A percentile compares a stretch with the other conserved stretches of the same genome.
phyloP scores from a whole-genome alignment of 2,888 invertebrate species.

The Rotaria sp. region DNA sequence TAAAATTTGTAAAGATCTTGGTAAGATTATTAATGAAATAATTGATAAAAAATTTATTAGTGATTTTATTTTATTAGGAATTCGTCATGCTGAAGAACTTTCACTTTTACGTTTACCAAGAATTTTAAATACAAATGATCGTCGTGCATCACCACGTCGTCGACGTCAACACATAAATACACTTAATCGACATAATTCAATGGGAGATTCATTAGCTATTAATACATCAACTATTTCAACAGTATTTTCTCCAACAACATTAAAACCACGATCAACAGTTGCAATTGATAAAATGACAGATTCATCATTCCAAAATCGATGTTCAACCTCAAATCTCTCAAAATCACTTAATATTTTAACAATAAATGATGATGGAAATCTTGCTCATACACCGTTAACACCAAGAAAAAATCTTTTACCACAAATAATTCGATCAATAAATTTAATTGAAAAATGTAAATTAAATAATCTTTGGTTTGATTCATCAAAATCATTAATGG shows the following conservation, averaged over 20 bases:
- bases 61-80: conserved; percentile 60
- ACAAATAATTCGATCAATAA: not conserved
- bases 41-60: not conserved
- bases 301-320: not conserved
- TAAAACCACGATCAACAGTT: not conserved
- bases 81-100: conserved; percentile 91
- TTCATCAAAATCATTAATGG: conserved; percentile 94
- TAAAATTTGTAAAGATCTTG: conserved; percentile 76
- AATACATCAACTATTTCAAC: not conserved
- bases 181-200: conserved; percentile 1
- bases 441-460: not conserved
- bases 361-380: not conserved
- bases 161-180: not conserved
- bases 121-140: not conserved
- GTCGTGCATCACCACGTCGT: not conserved
- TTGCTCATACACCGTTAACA: not conserved
- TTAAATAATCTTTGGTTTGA: conserved; percentile 68
- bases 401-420: not conserved
- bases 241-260: not conserved
- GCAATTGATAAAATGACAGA: not conserved
- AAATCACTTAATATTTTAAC: not conserved
- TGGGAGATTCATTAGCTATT: conserved; percentile 6
- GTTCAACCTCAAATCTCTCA: not conserved
- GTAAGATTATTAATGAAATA: conserved; percentile 55
- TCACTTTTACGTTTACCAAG: conserved; percentile 58